phyloP scores from a whole-genome alignment of 2,113 vertebrate species.

The Suncus etruscus region DNA sequence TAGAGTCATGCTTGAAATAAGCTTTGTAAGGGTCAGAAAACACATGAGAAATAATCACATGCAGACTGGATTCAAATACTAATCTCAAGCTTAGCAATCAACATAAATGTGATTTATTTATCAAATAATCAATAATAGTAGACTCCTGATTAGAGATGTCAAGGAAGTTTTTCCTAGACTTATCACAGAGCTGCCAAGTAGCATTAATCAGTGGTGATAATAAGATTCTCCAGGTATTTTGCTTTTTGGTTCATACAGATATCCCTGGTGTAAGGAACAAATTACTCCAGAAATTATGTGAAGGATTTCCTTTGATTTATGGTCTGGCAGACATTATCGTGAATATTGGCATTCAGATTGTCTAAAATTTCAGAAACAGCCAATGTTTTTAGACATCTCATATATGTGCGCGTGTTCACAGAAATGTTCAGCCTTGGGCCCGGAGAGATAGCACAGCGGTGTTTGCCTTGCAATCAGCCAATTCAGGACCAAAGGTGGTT shows the following conservation, averaged over 20 bases:
- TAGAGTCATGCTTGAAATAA: conserved; percentile 29
- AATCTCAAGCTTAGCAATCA: conserved; percentile 54
- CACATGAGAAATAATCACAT: conserved; percentile 59
- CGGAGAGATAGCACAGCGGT: too few relatives aligned
- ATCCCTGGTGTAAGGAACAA: background rate
- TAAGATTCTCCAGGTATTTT: conserved; percentile 71
- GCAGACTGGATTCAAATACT: conserved; percentile 30
- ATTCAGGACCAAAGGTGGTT: too few relatives aligned
- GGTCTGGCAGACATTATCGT: background rate
- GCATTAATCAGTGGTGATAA: conserved; percentile 55
- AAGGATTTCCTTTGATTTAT: conserved; percentile 30
- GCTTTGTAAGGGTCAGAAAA: background rate
- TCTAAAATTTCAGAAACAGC: background rate
- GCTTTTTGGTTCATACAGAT: conserved; percentile 46
- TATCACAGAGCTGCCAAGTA: conserved; percentile 56
- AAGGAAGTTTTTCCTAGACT: conserved; percentile 3
- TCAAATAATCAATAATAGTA: conserved; percentile 58
- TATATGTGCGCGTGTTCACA: background rate
- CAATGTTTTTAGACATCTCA: background rate
- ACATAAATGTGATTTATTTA: conserved; percentile 51
- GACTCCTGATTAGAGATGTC: conserved; percentile 57
- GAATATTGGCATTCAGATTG: conserved; percentile 32
- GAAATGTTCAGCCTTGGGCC: background rate
- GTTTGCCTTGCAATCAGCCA: too few relatives aligned
- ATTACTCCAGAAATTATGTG: background rate